A percentile compares a stretch with the other conserved stretches of the same genome.
phyloP scores from a whole-genome alignment of 2,888 invertebrate species.

The Caenorhabditis zanzibari region DNA sequence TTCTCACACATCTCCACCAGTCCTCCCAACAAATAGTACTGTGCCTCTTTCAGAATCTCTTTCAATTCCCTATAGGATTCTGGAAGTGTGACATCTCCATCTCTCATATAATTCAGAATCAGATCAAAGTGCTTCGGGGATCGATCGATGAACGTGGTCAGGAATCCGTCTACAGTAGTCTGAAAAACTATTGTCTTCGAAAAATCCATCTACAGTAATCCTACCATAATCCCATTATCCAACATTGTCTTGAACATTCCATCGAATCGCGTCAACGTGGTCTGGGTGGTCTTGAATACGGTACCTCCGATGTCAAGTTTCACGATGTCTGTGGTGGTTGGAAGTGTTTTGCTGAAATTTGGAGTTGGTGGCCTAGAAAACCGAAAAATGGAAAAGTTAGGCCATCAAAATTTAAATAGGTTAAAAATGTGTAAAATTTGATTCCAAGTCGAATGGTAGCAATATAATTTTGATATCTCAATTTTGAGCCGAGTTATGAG shows the following conservation, averaged over 20 bases:
- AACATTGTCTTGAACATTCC: conserved; percentile 12
- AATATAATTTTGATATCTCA: no score
- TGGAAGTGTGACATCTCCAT: conserved; percentile 92
- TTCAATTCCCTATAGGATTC: conserved; percentile 92
- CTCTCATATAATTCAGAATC: conserved; percentile 95
- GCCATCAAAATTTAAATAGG: no score
- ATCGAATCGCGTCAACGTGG: conserved; percentile 16
- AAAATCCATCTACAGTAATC: not conserved
- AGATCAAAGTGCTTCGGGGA: conserved; percentile 98
- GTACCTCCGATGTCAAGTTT: conserved; percentile 16
- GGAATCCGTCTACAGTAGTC: conserved; percentile 68
- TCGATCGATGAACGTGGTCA: conserved; percentile 98
- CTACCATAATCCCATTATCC: conserved; percentile 8
- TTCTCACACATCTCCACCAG: not conserved
- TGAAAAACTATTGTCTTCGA: conserved; percentile 27
- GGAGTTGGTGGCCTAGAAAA: no score
- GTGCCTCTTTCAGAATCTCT: conserved; percentile 95
- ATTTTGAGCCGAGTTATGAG: no score
- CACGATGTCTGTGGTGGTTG: not conserved
- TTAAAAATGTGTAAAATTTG: no score
- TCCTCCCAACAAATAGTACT: conserved; percentile 88
- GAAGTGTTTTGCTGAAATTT: not conserved
- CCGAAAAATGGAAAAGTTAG: no score
- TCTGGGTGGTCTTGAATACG: conserved; percentile 6
- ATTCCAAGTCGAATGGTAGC: no score